These are phyloP conservation scores for Microctonus hyperodae DNA, from an alignment of 2,888 invertebrate genomes.

Conservation along the genomic window DNA sequence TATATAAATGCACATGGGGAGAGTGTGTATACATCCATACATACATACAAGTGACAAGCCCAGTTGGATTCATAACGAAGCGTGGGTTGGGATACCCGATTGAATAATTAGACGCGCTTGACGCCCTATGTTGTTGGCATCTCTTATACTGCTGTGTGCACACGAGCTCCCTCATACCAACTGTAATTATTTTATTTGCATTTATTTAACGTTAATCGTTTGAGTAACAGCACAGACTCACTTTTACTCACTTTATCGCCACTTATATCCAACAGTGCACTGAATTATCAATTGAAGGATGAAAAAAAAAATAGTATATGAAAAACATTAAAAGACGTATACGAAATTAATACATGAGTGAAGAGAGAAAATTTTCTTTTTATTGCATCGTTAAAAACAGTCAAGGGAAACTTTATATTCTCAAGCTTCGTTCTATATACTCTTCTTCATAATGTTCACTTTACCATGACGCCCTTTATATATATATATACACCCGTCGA, in stretches of 20 bases:
- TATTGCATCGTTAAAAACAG: neutral
- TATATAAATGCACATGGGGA: constrained; percentile 24
- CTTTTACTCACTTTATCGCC: neutral
- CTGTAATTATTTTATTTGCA: constrained; percentile 27
- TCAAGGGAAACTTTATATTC: no score
- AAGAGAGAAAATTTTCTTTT: neutral
- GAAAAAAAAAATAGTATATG: neutral
- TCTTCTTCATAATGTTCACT: neutral
- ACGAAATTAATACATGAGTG: neutral
- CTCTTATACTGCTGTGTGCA: neutral
- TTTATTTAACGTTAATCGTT: constrained; percentile 6
- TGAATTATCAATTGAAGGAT: neutral
- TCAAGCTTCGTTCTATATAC: no score
- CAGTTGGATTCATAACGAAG: constrained; percentile 44
- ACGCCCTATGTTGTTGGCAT: constrained; percentile 20
- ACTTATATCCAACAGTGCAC: constrained; percentile 4
- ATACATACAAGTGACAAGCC: constrained; percentile 31
- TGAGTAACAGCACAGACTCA: neutral
- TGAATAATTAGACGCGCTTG: constrained; percentile 49
- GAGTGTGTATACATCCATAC: no score
- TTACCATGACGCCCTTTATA: neutral
- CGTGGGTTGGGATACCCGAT: constrained; percentile 50
- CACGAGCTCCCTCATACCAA: neutral
- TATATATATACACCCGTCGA: no score
- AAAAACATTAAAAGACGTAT: neutral